Percentiles rank a stretch among this genome's conserved stretches.
Conservation (phyloP, 1,140 invertebrate genomes). For the Dendroctonus valens region DNA sequence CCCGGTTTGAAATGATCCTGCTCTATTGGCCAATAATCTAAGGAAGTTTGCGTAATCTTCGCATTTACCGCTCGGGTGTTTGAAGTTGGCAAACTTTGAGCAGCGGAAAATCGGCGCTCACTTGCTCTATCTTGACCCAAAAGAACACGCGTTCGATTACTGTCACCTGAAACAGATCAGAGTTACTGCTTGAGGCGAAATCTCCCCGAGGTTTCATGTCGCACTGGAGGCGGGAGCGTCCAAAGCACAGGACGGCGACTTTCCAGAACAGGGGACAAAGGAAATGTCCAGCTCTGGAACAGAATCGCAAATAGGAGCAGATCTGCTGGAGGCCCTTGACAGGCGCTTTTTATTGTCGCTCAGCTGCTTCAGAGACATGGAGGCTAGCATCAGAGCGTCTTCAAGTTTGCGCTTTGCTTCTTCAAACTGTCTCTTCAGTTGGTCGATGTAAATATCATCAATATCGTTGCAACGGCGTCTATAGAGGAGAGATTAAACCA, state of each 20-base stretch:
- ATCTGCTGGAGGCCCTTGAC: background rate
- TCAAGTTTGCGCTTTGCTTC: slow-evolving; percentile 21
- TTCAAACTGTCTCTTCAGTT: slow-evolving; percentile 20
- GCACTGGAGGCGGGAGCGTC: background rate
- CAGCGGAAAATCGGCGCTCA: no score
- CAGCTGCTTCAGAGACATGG: slow-evolving; percentile 3
- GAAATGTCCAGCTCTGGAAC: slow-evolving; percentile 11
- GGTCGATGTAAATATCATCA: slow-evolving; percentile 8
- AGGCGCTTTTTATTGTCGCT: background rate
- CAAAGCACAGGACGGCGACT: background rate
- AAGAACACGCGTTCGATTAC: no score
- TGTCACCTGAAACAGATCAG: background rate
- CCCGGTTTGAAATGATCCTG: background rate
- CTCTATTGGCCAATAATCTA: background rate
- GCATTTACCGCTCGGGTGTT: background rate
- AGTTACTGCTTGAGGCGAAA: background rate
- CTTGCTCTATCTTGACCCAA: no score
- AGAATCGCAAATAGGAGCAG: background rate
- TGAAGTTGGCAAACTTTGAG: no score
- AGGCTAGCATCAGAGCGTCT: slow-evolving; percentile 16
- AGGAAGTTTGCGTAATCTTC: background rate
- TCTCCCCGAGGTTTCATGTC: background rate
- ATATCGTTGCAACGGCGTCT: background rate
- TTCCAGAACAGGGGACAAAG: background rate
- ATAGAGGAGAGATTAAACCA: no score